Base-by-base conservation (phyloP, 2,113 vertebrate species). In the Albula goreensis region DNA sequence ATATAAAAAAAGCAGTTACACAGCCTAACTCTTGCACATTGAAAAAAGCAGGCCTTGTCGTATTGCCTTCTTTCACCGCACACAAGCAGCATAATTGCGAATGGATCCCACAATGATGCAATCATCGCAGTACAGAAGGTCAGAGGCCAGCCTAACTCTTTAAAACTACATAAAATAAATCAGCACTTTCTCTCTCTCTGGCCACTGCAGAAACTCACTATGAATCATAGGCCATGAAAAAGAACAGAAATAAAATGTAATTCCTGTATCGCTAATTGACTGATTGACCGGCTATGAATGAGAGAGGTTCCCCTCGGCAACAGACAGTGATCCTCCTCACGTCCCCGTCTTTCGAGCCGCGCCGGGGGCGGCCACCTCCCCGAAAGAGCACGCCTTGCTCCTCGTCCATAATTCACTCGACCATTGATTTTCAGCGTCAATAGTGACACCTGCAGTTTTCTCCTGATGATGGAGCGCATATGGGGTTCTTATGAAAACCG, bases 271-370 rank as follows among this genome's bases (percentile, higher is more conserved):
- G 41, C 50, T 79, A 85, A 85, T 78, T 57, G 74, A 49, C 70
- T 85, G 52, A 85, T 78, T 85, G 83, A 79, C 74, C 74, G 57
- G 15, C 50, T 52, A 53, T 78, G 77, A 79, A 85, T 52, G 74
- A 85, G 15, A 70, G 77, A n/a, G 52, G 51, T 66, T 41, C 31
- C 77, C 74, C 41, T 48, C 52, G 48, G 77, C 9, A 11, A 78
- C 77, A 31, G 50, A 12, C 70, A 78, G 70, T 4, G 56, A 78
- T 50, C 66, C 51, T 15, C 63, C 50, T 25, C 52, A 10, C 51
- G 74, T 12, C 3, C 50, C 11, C 78, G 41, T 19, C 31, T 31
- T 66, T 84, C 77, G 15, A 2, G 57, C 19, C 41, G 19, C 6
- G 57, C 17, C 17, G 60, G 22, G 60, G 3, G 31, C 15, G 31